Evolutionary conservation across 1,140 invertebrate genomes (phyloP), one percentile per base, ranked within the genome.

Genomic region (Rhyzopertha dominica): DNA sequence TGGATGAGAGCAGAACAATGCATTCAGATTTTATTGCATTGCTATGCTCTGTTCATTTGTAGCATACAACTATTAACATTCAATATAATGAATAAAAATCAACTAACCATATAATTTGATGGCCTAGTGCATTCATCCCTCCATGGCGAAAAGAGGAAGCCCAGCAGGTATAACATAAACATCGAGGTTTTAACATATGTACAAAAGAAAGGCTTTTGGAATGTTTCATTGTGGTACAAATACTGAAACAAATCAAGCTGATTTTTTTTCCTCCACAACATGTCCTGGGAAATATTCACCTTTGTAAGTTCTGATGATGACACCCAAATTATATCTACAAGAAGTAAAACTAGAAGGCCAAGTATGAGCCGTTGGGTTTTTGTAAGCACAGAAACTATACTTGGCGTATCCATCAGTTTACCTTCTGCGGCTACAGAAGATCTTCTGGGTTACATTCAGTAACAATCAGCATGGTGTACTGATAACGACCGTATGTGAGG

Each of bases 301-400:
- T 89, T 83, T 36, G 86, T 88, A 9, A 93, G 67, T 69, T 92
- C 87, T 13, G 84, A 85, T 23, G 86, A 90, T 5, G 82, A 82
- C 2, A 92, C 88, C 87, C 88, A 91, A 49, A 92, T 87, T 17
- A 92, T 69, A 68, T 93, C 87, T 30, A 92, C 88, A 40, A 91
- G 67, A 13, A 91, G 60, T 23, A 93, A 69, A 51, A 92, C 72
- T 45, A 85, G 70, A 36, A 87, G 74, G 42, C 89, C 90, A 23
- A 90, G 65, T 47, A 87, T 65, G 9, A 92, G 72, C 49, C 86
- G 78, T 60, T 89, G 84, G 28, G 79, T 78, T 68, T 78, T 81
- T 53, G 74, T 81, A 65, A 82, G 70, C 67, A 77, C 75, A 25
- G 54, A 45, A n/a, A 53, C 53, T 29, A 62, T 52, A 47, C 44